phyloP scores from a whole-genome alignment of 1,140 invertebrate species.

The Bactericera cockerelli region DNA sequence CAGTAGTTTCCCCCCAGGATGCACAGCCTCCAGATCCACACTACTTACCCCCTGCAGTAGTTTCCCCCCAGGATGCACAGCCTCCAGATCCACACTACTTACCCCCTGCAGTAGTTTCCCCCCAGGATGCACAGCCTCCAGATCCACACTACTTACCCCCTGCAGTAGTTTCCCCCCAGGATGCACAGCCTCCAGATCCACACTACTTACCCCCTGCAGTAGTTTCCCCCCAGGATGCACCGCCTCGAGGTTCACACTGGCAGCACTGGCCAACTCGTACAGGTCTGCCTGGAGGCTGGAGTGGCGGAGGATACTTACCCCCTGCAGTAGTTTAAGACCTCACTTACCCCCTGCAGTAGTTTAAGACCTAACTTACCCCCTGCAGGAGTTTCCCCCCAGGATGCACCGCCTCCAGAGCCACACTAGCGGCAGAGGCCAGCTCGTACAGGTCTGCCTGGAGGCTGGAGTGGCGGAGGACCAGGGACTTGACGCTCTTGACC shows the following conservation, averaged over 20 bases:
- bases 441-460: conserved; percentile 51
- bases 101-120: too few relatives aligned
- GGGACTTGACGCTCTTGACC: conserved; percentile 65
- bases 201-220: too few relatives aligned
- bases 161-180: conserved; percentile 60
- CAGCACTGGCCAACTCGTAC: conserved; percentile 52
- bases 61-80: conserved; percentile 64
- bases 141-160: conserved; percentile 43
- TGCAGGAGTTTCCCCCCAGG: conserved; percentile 60
- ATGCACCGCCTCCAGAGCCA: conserved; percentile 63
- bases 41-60: conserved; percentile 54
- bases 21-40: conserved; percentile 65
- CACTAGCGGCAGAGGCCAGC: conserved; percentile 51
- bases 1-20: conserved; percentile 59
- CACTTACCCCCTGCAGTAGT: too few relatives aligned
- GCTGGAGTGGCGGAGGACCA: conserved; percentile 45
- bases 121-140: too few relatives aligned
- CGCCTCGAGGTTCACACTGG: too few relatives aligned
- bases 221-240: conserved; percentile 62
- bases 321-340: too few relatives aligned
- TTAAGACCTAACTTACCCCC: conserved; percentile 43
- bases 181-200: conserved; percentile 66
- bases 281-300: conserved; percentile 46
- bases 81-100: conserved; percentile 65
- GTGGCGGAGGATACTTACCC: too few relatives aligned